A percentile compares a stretch with the other conserved stretches of the same genome.
These are phyloP conservation scores for Theodoxus fluviatilis DNA, from an alignment of 2,888 invertebrate species.

Conservation along the genomic window DNA sequence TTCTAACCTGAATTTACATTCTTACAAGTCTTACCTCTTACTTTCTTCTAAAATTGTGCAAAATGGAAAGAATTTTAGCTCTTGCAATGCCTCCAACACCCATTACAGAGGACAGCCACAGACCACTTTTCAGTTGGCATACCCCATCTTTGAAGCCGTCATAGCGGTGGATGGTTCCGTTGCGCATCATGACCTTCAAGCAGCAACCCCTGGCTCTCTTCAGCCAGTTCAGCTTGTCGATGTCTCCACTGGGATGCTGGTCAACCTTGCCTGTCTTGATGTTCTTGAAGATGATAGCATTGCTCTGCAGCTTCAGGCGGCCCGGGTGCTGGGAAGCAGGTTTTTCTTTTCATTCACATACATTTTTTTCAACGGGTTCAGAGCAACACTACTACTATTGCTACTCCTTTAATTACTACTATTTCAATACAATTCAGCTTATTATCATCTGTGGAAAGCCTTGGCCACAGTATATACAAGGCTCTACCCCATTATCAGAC, in stretches of 20 bases:
- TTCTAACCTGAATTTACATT: too few species aligned
- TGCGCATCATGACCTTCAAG: constrained; percentile 85
- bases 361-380: neutral
- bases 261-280: constrained; percentile 96
- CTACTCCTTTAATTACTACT: neutral
- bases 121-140: constrained; percentile 52
- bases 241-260: constrained; percentile 82
- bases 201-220: constrained; percentile 91
- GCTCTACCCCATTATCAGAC: too few species aligned
- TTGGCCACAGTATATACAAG: too few species aligned
- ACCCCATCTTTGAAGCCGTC: constrained; percentile 91
- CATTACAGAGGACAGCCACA: neutral
- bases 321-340: constrained; percentile 86
- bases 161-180: constrained; percentile 88
- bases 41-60: too few species aligned
- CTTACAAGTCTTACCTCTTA: too few species aligned
- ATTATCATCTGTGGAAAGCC: too few species aligned
- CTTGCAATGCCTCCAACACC: too few species aligned
- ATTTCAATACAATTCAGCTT: too few species aligned
- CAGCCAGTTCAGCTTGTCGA: constrained; percentile 90
- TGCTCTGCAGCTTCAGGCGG: constrained; percentile 88
- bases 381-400: neutral
- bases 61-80: neutral
- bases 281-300: constrained; percentile 90
- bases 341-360: neutral